phyloP scores from a whole-genome alignment of 2,797 vertebrate genomes.

The Etheostoma nigrum region DNA sequence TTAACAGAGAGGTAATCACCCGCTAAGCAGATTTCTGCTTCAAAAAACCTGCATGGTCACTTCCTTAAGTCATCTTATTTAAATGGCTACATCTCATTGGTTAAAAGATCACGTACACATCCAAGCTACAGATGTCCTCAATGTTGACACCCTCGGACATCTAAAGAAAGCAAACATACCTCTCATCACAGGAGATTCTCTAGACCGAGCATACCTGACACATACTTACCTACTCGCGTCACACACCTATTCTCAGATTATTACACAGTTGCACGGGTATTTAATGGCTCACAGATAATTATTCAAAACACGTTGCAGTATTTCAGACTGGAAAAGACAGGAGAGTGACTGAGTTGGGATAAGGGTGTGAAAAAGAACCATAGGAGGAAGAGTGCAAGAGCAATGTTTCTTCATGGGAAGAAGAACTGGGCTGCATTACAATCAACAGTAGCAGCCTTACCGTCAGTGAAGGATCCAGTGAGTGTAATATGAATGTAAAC shows the following conservation, averaged over 20 bases:
- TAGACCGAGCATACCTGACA: not conserved
- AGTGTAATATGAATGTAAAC: conserved; percentile 91
- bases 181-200: not conserved
- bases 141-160: not conserved
- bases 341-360: not conserved
- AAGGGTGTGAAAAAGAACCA: not conserved
- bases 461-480: conserved; percentile 92
- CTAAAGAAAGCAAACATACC: conserved; percentile 2
- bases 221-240: conserved; percentile 6
- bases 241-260: not conserved
- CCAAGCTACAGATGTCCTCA: not conserved
- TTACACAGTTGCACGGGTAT: not conserved
- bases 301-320: conserved; percentile 5
- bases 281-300: not conserved
- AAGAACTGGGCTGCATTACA: not conserved
- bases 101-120: not conserved
- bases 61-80: not conserved
- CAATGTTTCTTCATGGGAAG: not conserved
- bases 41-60: conserved; percentile 10
- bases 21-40: conserved; percentile 33
- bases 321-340: not conserved
- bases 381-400: not conserved
- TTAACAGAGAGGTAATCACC: not conserved
- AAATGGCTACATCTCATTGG: not conserved
- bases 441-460: conserved; percentile 80